A percentile compares a stretch with the other conserved stretches of the same genome.
phyloP scores from a whole-genome alignment of 2,797 vertebrate species.

The Tinamus major region DNA sequence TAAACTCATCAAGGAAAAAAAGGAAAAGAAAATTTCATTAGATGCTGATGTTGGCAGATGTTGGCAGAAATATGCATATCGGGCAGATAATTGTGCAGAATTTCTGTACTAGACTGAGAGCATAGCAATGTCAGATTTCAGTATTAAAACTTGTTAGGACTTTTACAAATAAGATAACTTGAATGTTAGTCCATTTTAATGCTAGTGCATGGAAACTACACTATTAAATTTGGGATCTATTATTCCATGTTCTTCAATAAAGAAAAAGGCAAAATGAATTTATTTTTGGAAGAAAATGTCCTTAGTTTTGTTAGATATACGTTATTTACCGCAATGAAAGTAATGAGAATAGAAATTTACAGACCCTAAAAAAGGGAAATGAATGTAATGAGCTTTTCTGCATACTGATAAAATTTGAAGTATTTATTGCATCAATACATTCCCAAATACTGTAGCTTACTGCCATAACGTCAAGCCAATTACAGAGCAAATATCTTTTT shows the following conservation, averaged over 20 bases:
- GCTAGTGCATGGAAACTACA: neutral
- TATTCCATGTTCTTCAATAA: neutral
- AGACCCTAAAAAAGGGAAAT: neutral
- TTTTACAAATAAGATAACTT: neutral
- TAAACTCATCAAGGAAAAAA: neutral
- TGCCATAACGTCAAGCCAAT: neutral
- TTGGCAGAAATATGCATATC: neutral
- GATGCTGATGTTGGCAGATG: neutral
- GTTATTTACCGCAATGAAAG: neutral
- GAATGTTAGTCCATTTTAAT: neutral
- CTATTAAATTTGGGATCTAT: neutral
- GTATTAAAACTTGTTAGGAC: neutral
- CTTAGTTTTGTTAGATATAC: neutral
- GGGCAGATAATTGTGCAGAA: neutral
- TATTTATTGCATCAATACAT: neutral
- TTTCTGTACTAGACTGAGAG: neutral
- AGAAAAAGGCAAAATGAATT: neutral
- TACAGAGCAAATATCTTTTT: neutral
- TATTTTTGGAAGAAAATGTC: neutral
- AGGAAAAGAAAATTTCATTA: neutral
- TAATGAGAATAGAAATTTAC: neutral
- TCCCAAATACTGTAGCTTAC: neutral
- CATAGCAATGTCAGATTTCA: neutral
- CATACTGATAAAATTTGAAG: neutral
- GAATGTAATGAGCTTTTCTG: neutral